These are phyloP conservation scores for Phalacrocorax aristotelis DNA, from an alignment of 2,113 vertebrate species.

Conservation along the genomic window DNA sequence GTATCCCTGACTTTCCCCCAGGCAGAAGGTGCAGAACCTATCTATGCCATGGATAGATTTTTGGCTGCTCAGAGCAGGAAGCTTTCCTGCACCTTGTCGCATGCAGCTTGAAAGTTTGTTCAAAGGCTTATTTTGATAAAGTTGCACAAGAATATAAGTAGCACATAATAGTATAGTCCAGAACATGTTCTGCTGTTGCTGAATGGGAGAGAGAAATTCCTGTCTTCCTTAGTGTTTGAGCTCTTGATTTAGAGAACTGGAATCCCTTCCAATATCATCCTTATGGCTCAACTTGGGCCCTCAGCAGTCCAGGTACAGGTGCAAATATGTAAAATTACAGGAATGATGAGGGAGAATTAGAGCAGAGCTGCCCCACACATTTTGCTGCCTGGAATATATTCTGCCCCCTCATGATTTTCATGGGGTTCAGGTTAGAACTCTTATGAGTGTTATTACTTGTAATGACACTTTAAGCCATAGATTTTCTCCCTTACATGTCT, in stretches of 20 bases:
- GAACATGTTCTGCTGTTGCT: not conserved
- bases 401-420: not conserved
- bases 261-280: not conserved
- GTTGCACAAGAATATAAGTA: not conserved
- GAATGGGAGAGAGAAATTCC: not conserved
- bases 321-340: not conserved
- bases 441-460: not conserved
- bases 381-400: not conserved
- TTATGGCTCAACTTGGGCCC: not conserved
- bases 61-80: not conserved
- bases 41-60: not conserved
- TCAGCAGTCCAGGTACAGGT: not conserved
- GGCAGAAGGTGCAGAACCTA: not conserved
- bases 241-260: not conserved
- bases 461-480: not conserved
- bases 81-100: not conserved
- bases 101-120: not conserved
- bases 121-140: not conserved
- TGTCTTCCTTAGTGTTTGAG: not conserved
- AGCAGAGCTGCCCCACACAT: not conserved
- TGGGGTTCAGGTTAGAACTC: not conserved
- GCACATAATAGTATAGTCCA: accelerated
- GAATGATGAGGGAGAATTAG: not conserved
- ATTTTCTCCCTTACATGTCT: slow-evolving; percentile 22
- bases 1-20: not conserved